A percentile compares a stretch with the other conserved stretches of the same genome.
Conservation (phyloP, 2,888 invertebrate genomes). For the Theodoxus fluviatilis region DNA sequence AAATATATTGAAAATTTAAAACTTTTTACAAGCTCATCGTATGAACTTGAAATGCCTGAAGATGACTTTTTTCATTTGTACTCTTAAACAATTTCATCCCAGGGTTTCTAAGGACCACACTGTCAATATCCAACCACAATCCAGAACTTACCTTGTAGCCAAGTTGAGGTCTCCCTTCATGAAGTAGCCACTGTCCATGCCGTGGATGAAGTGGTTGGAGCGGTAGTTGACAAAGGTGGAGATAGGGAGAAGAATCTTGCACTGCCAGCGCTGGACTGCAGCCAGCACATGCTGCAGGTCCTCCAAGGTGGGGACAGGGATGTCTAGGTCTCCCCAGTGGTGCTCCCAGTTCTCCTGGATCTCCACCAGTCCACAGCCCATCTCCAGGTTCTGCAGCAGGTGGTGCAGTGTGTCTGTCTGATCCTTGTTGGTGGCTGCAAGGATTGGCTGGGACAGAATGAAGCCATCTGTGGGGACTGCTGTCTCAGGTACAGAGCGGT, state of each 20-base stretch:
- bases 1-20: too few relatives aligned
- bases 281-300: conserved; percentile 26
- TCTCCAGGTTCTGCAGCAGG: conserved; percentile 27
- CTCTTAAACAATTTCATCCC: too few relatives aligned
- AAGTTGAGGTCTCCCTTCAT: conserved; percentile 35
- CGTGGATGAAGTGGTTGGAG: conserved; percentile 32
- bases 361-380: conserved; percentile 33
- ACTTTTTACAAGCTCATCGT: too few relatives aligned
- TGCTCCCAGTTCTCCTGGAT: conserved; percentile 35
- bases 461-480: conserved; percentile 29
- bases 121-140: too few relatives aligned
- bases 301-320: conserved; percentile 26
- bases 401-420: conserved; percentile 25
- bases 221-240: conserved; percentile 38
- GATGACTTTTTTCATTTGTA: too few relatives aligned
- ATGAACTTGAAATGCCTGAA: too few relatives aligned
- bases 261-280: conserved; percentile 25
- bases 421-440: conserved; percentile 23
- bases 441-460: conserved; percentile 32
- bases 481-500: conserved; percentile 24
- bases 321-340: conserved; percentile 32
- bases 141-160: too few relatives aligned
- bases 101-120: too few relatives aligned
- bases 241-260: conserved; percentile 34
- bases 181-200: conserved; percentile 33